Conservation (phyloP, 2,113 vertebrate species). For the Thryonomys swinderianus region DNA sequence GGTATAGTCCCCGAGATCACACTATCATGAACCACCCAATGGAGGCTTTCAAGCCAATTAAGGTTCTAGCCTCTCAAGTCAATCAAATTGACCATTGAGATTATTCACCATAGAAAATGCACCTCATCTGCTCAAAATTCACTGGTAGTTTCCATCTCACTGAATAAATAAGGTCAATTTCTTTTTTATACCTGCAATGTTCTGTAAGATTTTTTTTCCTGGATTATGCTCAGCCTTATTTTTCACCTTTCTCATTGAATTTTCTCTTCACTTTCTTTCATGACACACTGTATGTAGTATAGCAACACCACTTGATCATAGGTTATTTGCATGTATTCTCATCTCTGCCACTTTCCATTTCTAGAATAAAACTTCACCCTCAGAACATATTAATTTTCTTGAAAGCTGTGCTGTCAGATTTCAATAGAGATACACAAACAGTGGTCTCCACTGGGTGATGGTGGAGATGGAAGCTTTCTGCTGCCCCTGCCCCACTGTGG, state of each 20-base stretch:
- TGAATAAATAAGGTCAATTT: background rate
- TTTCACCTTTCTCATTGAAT: background rate
- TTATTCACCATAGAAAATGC: background rate
- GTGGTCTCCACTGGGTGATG: background rate
- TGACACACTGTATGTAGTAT: background rate
- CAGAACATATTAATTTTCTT: background rate
- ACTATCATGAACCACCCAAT: background rate
- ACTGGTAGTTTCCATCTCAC: background rate
- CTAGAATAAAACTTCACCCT: background rate
- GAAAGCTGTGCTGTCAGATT: background rate
- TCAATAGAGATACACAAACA: background rate
- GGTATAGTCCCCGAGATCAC: background rate
- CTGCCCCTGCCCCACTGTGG: background rate
- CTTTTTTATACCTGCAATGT: background rate
- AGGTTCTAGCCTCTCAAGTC: background rate
- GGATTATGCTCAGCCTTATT: background rate
- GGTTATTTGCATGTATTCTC: background rate
- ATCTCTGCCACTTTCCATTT: background rate
- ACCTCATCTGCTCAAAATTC: background rate
- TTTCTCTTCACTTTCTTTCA: background rate
- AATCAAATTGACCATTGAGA: background rate
- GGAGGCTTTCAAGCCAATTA: background rate
- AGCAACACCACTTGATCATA: rapidly evolving
- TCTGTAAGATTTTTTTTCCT: too few species aligned
- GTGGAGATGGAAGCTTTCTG: background rate